Evolutionary conservation across 2,888 invertebrate genomes (phyloP).

Genomic region (Pelosia muscerda): DNA sequence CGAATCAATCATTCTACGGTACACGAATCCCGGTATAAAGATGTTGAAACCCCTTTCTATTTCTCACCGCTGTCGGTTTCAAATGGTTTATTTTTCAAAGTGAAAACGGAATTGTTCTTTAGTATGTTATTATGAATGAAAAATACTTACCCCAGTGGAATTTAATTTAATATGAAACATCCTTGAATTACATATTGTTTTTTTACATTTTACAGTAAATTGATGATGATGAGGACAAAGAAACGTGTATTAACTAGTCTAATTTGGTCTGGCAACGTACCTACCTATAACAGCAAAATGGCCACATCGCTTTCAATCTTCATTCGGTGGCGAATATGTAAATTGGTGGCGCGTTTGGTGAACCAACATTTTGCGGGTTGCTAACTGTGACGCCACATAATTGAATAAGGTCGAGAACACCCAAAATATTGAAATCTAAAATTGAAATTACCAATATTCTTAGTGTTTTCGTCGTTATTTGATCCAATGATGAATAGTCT

Average conservation of each 20-base stretch:
- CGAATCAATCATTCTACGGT: slow-evolving; percentile 50
- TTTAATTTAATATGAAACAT: neutral
- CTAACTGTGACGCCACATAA: no score
- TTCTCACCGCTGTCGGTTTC: slow-evolving; percentile 37
- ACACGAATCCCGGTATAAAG: slow-evolving; percentile 50
- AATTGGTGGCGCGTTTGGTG: no score
- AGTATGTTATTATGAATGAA: slow-evolving; percentile 13
- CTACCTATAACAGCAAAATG: neutral
- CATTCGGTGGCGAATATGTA: neutral
- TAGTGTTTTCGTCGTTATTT: no score
- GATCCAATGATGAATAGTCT: no score
- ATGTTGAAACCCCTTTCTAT: slow-evolving; percentile 43
- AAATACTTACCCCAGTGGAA: slow-evolving; percentile 29
- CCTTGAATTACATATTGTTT: no score
- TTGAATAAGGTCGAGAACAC: no score
- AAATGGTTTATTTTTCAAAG: slow-evolving; percentile 48
- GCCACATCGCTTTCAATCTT: slow-evolving; percentile 1
- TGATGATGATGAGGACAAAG: neutral
- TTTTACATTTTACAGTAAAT: neutral
- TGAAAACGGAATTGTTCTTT: slow-evolving; percentile 44
- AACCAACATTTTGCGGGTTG: neutral
- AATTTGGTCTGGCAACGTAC: neutral
- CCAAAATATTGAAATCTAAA: no score
- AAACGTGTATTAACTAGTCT: neutral
- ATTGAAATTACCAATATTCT: no score